Evolutionary conservation across 2,113 vertebrate genomes (phyloP).

Genomic region (Chamaea fasciata): DNA sequence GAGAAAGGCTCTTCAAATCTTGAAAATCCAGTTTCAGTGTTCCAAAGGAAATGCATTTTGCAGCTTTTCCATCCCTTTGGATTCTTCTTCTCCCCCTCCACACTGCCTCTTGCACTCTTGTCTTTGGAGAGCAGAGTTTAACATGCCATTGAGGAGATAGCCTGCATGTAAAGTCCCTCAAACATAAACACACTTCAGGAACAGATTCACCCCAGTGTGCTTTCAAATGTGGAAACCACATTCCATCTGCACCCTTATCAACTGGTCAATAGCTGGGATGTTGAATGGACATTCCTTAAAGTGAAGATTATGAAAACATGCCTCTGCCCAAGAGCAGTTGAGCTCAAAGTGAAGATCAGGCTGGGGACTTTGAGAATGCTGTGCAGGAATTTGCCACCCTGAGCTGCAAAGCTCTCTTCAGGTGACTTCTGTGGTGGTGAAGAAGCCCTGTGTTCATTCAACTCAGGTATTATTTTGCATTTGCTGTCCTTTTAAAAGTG

Average conservation of each 20-base stretch:
- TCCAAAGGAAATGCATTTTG: neutral
- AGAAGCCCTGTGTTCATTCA: neutral
- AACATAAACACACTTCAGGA: constrained; percentile 52
- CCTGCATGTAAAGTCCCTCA: constrained; percentile 9
- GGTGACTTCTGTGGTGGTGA: neutral
- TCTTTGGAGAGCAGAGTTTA: constrained; percentile 38
- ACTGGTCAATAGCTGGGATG: constrained; percentile 9
- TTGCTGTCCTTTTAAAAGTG: neutral
- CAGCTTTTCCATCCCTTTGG: neutral
- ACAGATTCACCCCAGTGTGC: neutral
- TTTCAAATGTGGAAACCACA: constrained; percentile 27
- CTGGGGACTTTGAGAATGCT: neutral
- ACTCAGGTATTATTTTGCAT: neutral
- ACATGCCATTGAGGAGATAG: neutral
- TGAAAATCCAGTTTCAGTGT: neutral
- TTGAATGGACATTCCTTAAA: constrained; percentile 23
- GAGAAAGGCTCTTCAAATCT: neutral
- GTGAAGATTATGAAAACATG: constrained; percentile 15
- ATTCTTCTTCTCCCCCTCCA: neutral
- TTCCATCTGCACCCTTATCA: constrained; percentile 48
- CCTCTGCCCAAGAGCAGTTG: neutral
- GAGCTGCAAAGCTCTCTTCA: neutral
- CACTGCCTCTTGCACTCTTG: neutral
- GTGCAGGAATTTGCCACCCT: neutral
- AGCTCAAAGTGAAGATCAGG: neutral